Base-by-base conservation (phyloP, 2,113 vertebrate genomes). In the Jacana jacana region DNA sequence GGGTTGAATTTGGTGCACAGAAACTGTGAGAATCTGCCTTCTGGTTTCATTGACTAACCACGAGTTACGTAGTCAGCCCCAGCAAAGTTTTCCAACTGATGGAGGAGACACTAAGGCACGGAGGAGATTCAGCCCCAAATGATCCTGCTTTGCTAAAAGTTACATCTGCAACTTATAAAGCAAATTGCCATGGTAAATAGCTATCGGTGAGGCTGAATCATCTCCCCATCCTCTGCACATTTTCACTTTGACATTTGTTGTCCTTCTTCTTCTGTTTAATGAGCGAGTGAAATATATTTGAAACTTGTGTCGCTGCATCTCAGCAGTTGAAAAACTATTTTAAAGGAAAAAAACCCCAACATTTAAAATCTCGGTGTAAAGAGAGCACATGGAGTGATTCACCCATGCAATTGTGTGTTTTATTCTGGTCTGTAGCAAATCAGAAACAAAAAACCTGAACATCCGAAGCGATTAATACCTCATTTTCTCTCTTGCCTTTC, bases 171-270 rank as follows among this genome's bases (percentile, higher is more conserved):
- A 95, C 54, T 87, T 89, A 78, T 84, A 94, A 94, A 93, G 80
- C 37, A 66, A 96, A 96, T 92, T 95, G 73, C 73, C 66, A 51
- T 37, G 88, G 88, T 85, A 93, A 96, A 92, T 70, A 96, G 63
- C 3, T 61, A 94, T 87, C 91, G 92, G 88, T 55, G 28, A 85
- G 88, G 61, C 93, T 96, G 96, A 96, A 96, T 97, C 95, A 94
- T 94, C 91, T 88, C 70, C 69, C 61, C 93, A 93, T 91, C 96
- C 92, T 96, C 96, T 96, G 95, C 95, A 96, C 80, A 93, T 94
- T 92, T 95, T 96, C 88, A 87, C 83, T 95, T 84, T 93, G 96
- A 94, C 95, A 94, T 96, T 96, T 95, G 69, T 81, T 91, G 93
- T 96, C 83, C 80, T 93, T 95, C 79, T 87, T 89, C 77, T 83